Conservation (phyloP, 2,113 vertebrate genomes). For the Scartelaos histophorus region DNA sequence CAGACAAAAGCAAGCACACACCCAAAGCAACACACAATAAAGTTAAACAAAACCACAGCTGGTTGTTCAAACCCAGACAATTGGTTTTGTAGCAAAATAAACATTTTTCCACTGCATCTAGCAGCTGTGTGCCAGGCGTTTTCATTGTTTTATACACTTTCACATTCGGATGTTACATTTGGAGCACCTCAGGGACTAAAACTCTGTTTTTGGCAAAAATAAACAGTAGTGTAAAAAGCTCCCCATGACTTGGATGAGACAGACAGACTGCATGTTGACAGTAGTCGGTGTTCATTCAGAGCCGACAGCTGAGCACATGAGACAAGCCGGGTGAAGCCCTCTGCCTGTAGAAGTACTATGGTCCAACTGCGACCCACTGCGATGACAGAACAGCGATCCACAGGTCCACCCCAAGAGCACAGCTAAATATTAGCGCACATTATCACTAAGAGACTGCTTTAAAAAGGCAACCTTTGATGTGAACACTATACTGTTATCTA, state of each 20-base stretch:
- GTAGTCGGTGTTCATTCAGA: slow-evolving; percentile 43
- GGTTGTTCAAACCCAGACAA: slow-evolving; percentile 61
- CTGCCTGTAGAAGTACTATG: slow-evolving; percentile 39
- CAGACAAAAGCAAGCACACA: slow-evolving; percentile 51
- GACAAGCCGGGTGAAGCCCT: slow-evolving; percentile 36
- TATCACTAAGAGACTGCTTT: slow-evolving; percentile 19
- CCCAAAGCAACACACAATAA: slow-evolving; percentile 41
- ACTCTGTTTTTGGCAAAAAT: slow-evolving; percentile 42
- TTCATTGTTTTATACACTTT: slow-evolving; percentile 49
- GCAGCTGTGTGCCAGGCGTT: slow-evolving; percentile 57
- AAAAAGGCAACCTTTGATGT: slow-evolving; percentile 17
- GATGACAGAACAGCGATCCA: slow-evolving; percentile 17
- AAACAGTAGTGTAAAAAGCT: slow-evolving; percentile 48
- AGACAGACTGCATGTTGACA: slow-evolving; percentile 46
- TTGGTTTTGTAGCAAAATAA: slow-evolving; percentile 60
- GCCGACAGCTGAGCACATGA: slow-evolving; percentile 55
- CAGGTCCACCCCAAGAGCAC: slow-evolving; percentile 20
- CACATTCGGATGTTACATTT: slow-evolving; percentile 56
- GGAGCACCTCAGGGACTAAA: slow-evolving; percentile 51
- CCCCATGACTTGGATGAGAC: slow-evolving; percentile 49
- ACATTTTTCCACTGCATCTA: slow-evolving; percentile 52
- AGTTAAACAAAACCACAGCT: slow-evolving; percentile 65
- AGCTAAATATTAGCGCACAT: slow-evolving; percentile 23
- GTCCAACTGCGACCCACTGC: slow-evolving; percentile 23
- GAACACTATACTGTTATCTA: slow-evolving; percentile 5